Percentiles rank a stretch among this genome's conserved stretches.
phyloP scores from a whole-genome alignment of 2,113 vertebrate genomes.

The Sander vitreus region DNA sequence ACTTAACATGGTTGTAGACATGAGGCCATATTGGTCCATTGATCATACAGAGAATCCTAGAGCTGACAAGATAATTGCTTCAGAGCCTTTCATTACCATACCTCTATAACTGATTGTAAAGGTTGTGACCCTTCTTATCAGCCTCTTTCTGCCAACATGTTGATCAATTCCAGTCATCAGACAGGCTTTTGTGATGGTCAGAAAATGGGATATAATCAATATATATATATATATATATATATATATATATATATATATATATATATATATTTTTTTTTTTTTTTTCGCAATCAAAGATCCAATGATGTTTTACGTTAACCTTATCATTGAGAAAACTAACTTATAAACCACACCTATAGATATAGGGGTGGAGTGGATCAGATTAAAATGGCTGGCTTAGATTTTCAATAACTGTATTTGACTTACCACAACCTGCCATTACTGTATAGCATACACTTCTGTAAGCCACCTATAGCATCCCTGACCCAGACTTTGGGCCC shows the following conservation, averaged over 20 bases:
- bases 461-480: constrained; percentile 28
- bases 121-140: constrained; percentile 56
- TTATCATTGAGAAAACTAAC: background rate
- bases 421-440: constrained; percentile 20
- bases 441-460: constrained; percentile 18
- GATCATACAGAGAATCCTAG: constrained; percentile 56
- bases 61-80: constrained; percentile 63
- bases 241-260: too few species aligned
- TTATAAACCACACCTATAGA: background rate
- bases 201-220: constrained; percentile 39
- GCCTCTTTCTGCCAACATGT: constrained; percentile 9
- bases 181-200: constrained; percentile 41
- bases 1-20: constrained; percentile 46
- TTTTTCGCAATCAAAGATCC: background rate
- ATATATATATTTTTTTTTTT: constrained; percentile 38
- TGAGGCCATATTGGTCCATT: constrained; percentile 55
- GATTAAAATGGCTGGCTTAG: constrained; percentile 6
- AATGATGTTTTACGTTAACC: constrained; percentile 5
- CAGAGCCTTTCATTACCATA: constrained; percentile 48
- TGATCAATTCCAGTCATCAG: constrained; percentile 53
- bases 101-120: constrained; percentile 42
- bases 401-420: constrained; percentile 24
- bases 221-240: too few species aligned
- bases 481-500: constrained; percentile 29
- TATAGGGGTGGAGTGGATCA: background rate